Evolutionary conservation across 2,797 vertebrate genomes (phyloP), one percentile per base, ranked within the genome.

Genomic region (Urosaurus nigricauda): DNA sequence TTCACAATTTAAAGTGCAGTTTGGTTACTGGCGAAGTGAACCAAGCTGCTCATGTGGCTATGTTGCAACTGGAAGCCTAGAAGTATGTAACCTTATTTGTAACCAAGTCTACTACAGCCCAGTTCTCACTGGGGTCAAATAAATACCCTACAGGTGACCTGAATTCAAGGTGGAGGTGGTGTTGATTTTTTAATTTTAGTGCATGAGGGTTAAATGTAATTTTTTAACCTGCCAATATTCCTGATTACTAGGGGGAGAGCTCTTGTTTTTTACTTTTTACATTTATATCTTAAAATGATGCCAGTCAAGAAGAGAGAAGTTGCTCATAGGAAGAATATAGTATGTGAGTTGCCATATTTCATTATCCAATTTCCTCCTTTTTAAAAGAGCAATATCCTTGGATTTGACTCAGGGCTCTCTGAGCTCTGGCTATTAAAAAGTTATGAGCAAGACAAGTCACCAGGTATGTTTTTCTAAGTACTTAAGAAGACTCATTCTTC

Each of bases 391-490:
- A 84, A 71, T 86, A 58, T 19, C 74, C 16, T 32, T 65, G 0
- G 0, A 37, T 90, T 86, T 89, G 78, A 60, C 35, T 83, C 63
- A 56, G 78, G 68, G 19, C 83, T 91, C 43, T 56, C 81, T 89
- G 73, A 63, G 79, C 29, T 51, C 87, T 21, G 51, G 70, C 43
- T 86, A 84, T 86, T 90, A 84, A 77, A 47, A 88, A 81, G 81
- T 88, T 87, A 9, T 43, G 71, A 84, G 73, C 80, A 93, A 90
- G 47, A 6, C n/a, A 51, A 14, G 78, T 89, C 86, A 29, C 53
- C 85, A 47, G 35, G 24, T 89, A 74, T 29, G 8, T 74, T 88
- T 92, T 88, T 35, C 71, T 83, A 80, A 83, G 75, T 51, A 87
- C 60, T 92, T 90, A 40, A 85, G 71, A 68, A 73, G 78, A 63